Evolutionary conservation across 2,113 vertebrate species (phyloP).

Genomic region (Rhadina sibilatrix): DNA sequence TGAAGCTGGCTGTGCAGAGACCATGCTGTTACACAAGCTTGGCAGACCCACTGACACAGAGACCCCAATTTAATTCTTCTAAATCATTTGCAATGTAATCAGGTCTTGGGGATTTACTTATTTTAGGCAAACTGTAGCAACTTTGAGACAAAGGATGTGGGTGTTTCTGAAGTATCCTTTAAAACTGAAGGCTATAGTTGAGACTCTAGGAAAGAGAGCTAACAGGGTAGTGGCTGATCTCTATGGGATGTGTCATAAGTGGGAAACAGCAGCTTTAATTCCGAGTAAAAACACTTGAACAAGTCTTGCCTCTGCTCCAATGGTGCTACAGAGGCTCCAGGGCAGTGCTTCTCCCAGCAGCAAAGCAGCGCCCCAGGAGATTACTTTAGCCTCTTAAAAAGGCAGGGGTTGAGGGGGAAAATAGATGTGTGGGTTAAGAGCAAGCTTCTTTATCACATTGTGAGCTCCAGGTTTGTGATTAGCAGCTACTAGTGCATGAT

Average conservation of each 20-base stretch:
- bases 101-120: not conserved
- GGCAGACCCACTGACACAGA: slow-evolving; percentile 54
- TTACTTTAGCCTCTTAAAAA: not conserved
- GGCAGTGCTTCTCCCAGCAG: not conserved
- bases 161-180: not conserved
- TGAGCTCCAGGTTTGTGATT: not conserved
- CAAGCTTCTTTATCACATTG: not conserved
- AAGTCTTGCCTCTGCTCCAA: not conserved
- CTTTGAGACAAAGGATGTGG: not conserved
- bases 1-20: not conserved
- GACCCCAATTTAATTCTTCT: slow-evolving; percentile 15
- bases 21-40: not conserved
- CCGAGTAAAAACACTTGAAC: not conserved
- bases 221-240: not conserved
- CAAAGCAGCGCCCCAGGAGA: not conserved
- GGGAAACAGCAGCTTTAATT: not conserved
- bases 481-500: not conserved
- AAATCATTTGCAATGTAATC: not conserved
- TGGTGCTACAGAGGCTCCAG: not conserved
- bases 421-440: not conserved
- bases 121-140: not conserved
- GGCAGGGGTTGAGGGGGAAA: not conserved
- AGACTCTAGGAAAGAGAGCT: not conserved
- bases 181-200: not conserved
- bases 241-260: not conserved